A percentile compares a stretch with the other conserved stretches of the same genome.
These are phyloP conservation scores for Phrynosoma blainvillii DNA, from an alignment of 2,113 vertebrate species.

Conservation along the genomic window DNA sequence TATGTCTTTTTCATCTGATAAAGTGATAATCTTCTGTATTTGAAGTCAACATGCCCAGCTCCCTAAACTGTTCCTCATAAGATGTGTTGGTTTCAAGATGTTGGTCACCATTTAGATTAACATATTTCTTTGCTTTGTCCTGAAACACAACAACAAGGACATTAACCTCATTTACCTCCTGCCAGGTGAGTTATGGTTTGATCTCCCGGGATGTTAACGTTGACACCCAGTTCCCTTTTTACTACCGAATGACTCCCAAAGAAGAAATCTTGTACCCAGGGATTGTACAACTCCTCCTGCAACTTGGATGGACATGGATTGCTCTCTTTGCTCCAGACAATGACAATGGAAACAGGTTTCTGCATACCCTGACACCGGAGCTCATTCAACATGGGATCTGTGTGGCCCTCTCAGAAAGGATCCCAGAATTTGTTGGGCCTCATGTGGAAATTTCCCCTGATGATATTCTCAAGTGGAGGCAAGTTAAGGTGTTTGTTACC, in stretches of 20 bases:
- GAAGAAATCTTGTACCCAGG: no score
- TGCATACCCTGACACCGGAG: neutral
- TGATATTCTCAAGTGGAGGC: no score
- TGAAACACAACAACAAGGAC: neutral
- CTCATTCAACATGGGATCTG: neutral
- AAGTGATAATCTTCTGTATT: no score
- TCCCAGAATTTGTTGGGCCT: neutral
- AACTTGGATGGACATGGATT: neutral
- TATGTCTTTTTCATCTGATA: no score
- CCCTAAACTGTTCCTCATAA: neutral
- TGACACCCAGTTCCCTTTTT: no score
- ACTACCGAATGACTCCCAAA: no score
- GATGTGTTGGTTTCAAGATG: neutral
- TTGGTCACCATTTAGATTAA: neutral
- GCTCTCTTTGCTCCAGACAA: neutral
- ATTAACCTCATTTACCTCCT: neutral
- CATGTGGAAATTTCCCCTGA: no score
- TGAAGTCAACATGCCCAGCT: neutral
- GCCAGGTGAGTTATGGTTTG: no score
- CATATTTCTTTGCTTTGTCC: neutral
- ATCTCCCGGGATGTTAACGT: no score
- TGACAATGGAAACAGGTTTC: neutral
- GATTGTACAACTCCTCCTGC: no score
- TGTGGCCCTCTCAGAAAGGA: neutral
- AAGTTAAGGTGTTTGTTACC: no score